Conservation (phyloP, 1,140 invertebrate species). For the Drosophila ogumai region DNA sequence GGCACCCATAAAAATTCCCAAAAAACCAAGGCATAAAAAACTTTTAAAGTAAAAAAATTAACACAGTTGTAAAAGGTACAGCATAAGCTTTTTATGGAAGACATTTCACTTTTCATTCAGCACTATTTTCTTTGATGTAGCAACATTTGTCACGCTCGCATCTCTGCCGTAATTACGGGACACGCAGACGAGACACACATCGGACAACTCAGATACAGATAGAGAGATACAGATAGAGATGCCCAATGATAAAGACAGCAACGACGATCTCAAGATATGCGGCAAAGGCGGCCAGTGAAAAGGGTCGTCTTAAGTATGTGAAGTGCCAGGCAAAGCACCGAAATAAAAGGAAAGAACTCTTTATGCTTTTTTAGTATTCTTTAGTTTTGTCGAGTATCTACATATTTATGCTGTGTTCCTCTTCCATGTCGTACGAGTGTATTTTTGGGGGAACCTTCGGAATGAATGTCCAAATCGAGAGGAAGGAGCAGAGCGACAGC, state of each 20-base stretch:
- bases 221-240: conserved; percentile 43
- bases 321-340: conserved; percentile 13
- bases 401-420: conserved; percentile 30
- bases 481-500: conserved; percentile 38
- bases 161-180: conserved; percentile 24
- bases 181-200: conserved; percentile 18
- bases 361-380: conserved; percentile 57
- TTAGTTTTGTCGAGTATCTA: conserved; percentile 36
- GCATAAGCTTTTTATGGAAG: conserved; percentile 4
- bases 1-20: neutral
- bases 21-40: neutral
- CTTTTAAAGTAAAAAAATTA: conserved; percentile 1
- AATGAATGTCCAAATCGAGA: conserved; percentile 41
- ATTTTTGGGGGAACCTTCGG: conserved; percentile 41
- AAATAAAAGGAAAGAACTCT: conserved; percentile 33
- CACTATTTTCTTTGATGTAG: conserved; percentile 1
- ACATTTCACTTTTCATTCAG: conserved; percentile 6
- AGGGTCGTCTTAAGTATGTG: conserved; percentile 21
- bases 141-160: conserved; percentile 24
- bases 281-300: conserved; percentile 35
- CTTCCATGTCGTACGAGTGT: conserved; percentile 12
- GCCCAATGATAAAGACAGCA: conserved; percentile 55
- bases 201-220: conserved; percentile 14
- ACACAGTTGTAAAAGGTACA: neutral
- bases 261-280: conserved; percentile 42